Percentiles rank a stretch among this genome's conserved stretches.
Evolutionary conservation across 2,113 vertebrate genomes (phyloP).

Genomic region (Phocoena phocoena): DNA sequence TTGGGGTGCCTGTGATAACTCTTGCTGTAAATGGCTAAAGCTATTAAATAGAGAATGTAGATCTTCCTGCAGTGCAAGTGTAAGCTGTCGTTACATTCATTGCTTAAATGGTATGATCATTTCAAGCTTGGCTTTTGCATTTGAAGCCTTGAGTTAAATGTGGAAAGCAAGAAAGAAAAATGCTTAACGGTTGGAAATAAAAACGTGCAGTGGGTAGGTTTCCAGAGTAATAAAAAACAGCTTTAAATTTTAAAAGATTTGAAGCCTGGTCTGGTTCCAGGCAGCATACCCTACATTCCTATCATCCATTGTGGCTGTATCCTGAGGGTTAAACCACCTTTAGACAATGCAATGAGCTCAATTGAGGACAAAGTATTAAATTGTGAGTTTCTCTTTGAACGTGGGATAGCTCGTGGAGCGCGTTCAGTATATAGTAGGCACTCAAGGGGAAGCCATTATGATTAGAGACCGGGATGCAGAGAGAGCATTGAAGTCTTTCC

Average conservation of each 20-base stretch:
- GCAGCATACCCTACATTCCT: neutral
- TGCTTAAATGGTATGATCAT: conserved; percentile 32
- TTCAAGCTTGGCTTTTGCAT: conserved; percentile 46
- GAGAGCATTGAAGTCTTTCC: neutral
- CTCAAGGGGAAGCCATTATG: neutral
- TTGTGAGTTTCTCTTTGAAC: neutral
- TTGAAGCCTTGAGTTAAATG: conserved; percentile 44
- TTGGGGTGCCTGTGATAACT: conserved; percentile 11
- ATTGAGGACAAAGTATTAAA: neutral
- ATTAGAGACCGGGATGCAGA: neutral
- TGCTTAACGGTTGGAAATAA: conserved; percentile 32
- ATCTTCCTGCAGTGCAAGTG: neutral
- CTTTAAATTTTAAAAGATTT: conserved; percentile 44
- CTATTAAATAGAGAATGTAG: conserved; percentile 12
- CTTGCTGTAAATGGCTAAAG: conserved; percentile 55
- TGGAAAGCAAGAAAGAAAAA: neutral
- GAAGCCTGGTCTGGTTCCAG: neutral
- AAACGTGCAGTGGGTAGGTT: neutral
- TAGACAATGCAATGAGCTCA: neutral
- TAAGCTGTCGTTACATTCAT: neutral
- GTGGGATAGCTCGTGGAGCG: neutral
- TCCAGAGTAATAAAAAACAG: conserved; percentile 41
- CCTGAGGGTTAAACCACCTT: neutral
- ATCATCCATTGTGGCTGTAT: neutral
- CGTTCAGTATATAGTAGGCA: neutral